Evolutionary conservation across 2,797 vertebrate species (phyloP).

Genomic region (Microctenopoma stevenorrisi): DNA sequence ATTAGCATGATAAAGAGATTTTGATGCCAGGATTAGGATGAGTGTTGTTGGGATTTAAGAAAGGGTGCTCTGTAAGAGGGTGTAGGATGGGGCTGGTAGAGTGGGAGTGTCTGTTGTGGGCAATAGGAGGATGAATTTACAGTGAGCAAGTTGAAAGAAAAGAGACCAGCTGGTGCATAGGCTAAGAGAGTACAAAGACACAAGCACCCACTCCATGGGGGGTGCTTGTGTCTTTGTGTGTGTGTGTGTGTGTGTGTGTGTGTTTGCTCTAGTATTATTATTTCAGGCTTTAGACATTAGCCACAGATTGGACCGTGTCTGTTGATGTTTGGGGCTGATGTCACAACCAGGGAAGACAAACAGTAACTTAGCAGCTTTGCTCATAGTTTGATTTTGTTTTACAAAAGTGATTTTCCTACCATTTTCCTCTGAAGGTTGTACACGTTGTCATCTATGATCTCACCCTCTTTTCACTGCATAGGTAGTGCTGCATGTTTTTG

Average conservation of each 20-base stretch:
- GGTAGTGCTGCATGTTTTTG: too few species aligned
- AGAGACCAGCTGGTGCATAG: slow-evolving; percentile 69
- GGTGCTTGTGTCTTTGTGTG: background rate
- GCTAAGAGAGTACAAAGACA: slow-evolving; percentile 53
- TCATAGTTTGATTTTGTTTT: too few species aligned
- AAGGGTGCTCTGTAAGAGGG: slow-evolving; percentile 1
- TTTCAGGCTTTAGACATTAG: too few species aligned
- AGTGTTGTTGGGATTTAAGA: slow-evolving; percentile 45
- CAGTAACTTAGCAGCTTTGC: background rate
- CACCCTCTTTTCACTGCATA: too few species aligned
- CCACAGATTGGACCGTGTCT: too few species aligned
- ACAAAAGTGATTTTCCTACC: too few species aligned
- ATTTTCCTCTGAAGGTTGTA: too few species aligned
- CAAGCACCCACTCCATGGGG: slow-evolving; percentile 34
- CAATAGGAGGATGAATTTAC: slow-evolving; percentile 57
- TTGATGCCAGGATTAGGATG: slow-evolving; percentile 44
- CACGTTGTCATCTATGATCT: too few species aligned
- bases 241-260: too few species aligned
- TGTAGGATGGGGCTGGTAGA: background rate
- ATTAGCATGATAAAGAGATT: slow-evolving; percentile 45
- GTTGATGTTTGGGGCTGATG: too few species aligned
- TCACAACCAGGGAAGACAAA: too few species aligned
- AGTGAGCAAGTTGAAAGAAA: slow-evolving; percentile 48
- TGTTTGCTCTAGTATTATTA: too few species aligned
- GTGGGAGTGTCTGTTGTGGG: slow-evolving; percentile 22